Percentiles rank a stretch among this genome's conserved stretches.
Evolutionary conservation across 2,888 invertebrate genomes (phyloP).

Genomic region (Anorthoa munda): DNA sequence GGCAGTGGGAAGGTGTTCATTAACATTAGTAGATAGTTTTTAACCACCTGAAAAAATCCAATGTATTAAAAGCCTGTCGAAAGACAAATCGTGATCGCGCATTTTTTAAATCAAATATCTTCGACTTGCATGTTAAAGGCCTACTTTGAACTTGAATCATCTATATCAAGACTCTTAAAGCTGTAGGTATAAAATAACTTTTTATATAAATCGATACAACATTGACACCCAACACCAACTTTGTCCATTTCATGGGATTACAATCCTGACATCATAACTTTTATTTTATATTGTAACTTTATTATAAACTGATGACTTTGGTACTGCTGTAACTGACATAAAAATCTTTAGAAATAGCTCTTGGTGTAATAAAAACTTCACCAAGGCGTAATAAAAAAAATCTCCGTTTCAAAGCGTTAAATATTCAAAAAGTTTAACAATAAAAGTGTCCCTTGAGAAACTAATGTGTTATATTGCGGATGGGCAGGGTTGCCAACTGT

Average conservation of each 20-base stretch:
- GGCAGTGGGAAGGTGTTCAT: no score
- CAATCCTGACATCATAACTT: slow-evolving; percentile 66
- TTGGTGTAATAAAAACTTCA: slow-evolving; percentile 85
- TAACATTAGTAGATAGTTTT: no score
- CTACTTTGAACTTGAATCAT: no score
- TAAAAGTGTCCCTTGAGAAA: slow-evolving; percentile 78
- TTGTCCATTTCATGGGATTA: slow-evolving; percentile 57
- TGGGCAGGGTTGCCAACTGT: slow-evolving; percentile 34
- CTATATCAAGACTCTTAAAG: background rate
- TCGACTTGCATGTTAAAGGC: no score
- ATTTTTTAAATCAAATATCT: no score
- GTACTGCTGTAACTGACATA: slow-evolving; percentile 82
- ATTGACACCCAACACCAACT: slow-evolving; percentile 58
- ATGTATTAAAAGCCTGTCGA: no score
- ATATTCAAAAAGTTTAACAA: slow-evolving; percentile 84
- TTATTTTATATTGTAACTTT: slow-evolving; percentile 74
- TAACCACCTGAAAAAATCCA: no score
- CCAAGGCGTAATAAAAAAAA: slow-evolving; percentile 84
- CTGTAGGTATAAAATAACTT: background rate
- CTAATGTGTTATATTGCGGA: slow-evolving; percentile 71
- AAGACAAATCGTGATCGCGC: no score
- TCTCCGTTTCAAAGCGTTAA: slow-evolving; percentile 82
- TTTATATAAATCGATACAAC: slow-evolving; percentile 30
- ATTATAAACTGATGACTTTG: slow-evolving; percentile 79
- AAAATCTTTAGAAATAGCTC: slow-evolving; percentile 83